A percentile compares a stretch with the other conserved stretches of the same genome.
Evolutionary conservation across 2,797 vertebrate genomes (phyloP).

Genomic region (Telmatherina bonti): DNA sequence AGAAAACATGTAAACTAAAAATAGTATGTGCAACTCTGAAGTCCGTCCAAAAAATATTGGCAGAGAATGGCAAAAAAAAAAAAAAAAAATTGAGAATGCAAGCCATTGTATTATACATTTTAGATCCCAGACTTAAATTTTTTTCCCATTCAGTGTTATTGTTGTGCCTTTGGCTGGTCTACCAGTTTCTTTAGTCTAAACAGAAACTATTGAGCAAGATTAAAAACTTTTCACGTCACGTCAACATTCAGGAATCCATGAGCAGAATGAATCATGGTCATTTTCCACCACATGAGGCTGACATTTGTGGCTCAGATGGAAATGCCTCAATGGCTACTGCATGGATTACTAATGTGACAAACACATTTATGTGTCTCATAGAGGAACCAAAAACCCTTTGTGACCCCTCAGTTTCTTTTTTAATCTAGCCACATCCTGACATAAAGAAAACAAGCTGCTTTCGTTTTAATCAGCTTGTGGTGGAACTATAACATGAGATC

Average conservation of each 20-base stretch:
- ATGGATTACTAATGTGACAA: neutral
- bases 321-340: neutral
- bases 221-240: neutral
- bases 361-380: neutral
- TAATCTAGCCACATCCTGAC: too few relatives aligned
- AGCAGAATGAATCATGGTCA: neutral
- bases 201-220: neutral
- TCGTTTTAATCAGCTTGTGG: neutral
- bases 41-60: slow-evolving; percentile 16
- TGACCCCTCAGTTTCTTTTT: neutral
- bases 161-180: neutral
- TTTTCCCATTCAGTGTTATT: neutral
- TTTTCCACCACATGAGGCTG: neutral
- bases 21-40: slow-evolving; percentile 1
- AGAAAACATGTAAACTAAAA: slow-evolving; percentile 16
- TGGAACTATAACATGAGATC: too few relatives aligned
- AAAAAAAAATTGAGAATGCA: neutral
- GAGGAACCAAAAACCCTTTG: neutral
- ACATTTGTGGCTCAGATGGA: neutral
- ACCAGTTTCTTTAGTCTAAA: neutral
- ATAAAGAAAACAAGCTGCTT: neutral
- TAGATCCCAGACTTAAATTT: neutral
- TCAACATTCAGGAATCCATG: neutral
- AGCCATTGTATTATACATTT: neutral
- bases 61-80: neutral